Evolutionary conservation across 2,797 vertebrate species (phyloP), one percentile per base, ranked within the genome.

Genomic region (Xenops minutus): DNA sequence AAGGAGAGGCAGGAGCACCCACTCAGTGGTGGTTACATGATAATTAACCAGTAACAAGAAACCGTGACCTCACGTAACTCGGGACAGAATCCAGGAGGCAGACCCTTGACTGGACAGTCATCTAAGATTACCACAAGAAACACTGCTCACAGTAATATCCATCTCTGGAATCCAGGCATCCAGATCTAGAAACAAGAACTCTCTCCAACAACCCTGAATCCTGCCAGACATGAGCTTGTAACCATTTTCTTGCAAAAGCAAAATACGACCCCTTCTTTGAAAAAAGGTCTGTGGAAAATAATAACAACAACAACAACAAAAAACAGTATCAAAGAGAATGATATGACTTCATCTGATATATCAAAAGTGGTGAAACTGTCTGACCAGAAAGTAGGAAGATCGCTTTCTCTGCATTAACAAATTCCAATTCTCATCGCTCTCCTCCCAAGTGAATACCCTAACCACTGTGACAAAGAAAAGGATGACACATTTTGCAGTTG

Each of bases 401-500:
- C 21, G 69, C 7, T n/a, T 69, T 51, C 44, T 6, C 52, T 61
- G 29, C 56, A 71, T 10, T 12, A 74, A 79, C 13, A 84, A 67
- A 61, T 51, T 41, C 22, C 36, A 69, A 48, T 43, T 44, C 24
- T 41, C 27, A 84, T 15, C 34, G 13, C 7, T 48, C 20, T 13
- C 5, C 8, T 48, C 23, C 26, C 21, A 44, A 32, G 29, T 36
- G 44, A 63, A 55, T 16, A 37, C 5, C 5, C n/a, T 15, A 56
- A 83, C 19, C 26, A 39, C 11, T 3, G 3, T 14, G 44, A 85
- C 23, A 66, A 63, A 56, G 49, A 79, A 9, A 30, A 37, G 4
- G 16, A 48, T 1, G 9, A 54, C 3, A 3, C 2, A 9, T 39
- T 54, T 16, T 56, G 49, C 34, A 44, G 9, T 1, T 72, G 17